phyloP scores from a whole-genome alignment of 2,797 vertebrate genomes.

The Crypturellus tataupa region DNA sequence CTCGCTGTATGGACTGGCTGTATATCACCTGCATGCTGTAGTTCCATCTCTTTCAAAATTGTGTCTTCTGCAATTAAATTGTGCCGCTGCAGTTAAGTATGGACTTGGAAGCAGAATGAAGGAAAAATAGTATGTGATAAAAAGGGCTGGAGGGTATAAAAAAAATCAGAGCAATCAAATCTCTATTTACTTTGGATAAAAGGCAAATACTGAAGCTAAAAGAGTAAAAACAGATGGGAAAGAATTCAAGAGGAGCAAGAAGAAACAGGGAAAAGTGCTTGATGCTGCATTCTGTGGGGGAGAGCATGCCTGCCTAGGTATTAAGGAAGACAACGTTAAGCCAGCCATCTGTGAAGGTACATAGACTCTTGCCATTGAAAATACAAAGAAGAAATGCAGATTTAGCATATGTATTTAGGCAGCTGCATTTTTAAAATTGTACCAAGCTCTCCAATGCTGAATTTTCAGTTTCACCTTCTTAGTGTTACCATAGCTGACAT shows the following conservation, averaged over 20 bases:
- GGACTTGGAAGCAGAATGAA: not conserved
- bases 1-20: not conserved
- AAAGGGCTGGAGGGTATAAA: not conserved
- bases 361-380: not conserved
- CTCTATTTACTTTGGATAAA: not conserved
- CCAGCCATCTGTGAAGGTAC: not conserved
- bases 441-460: not conserved
- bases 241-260: not conserved
- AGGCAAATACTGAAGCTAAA: not conserved
- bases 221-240: not conserved
- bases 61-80: not conserved
- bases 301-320: not conserved
- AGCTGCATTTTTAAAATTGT: not conserved
- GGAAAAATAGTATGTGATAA: not conserved
- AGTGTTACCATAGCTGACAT: not conserved
- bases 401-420: not conserved
- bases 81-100: not conserved
- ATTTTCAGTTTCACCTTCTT: not conserved
- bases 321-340: not conserved
- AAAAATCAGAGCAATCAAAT: not conserved
- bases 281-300: not conserved
- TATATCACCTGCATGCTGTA: not conserved
- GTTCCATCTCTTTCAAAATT: fast-evolving
- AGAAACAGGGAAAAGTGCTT: not conserved
- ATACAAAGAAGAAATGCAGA: not conserved